Evolutionary conservation across 2,888 invertebrate species (phyloP).

Genomic region (Plebejus melissa): DNA sequence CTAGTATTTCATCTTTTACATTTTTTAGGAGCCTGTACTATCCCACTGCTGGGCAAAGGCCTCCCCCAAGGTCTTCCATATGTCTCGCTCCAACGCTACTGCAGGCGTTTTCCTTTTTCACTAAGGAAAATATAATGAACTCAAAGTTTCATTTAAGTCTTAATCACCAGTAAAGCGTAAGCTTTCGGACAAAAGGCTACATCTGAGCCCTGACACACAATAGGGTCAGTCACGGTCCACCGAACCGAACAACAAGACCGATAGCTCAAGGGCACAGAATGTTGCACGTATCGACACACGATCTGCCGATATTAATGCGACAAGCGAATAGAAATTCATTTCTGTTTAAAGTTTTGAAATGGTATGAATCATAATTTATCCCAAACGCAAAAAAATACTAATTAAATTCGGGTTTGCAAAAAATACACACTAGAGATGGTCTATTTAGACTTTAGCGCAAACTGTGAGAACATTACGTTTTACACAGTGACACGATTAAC

Average conservation of each 20-base stretch:
- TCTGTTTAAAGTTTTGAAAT: background rate
- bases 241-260: constrained; percentile 30
- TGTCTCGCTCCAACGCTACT: too few relatives aligned
- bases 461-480: background rate
- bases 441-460: background rate
- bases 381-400: background rate
- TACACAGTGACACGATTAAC: constrained; percentile 27
- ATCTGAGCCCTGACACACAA: constrained; percentile 31
- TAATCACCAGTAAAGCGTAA: background rate
- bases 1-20: background rate
- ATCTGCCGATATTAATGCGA: constrained; percentile 10
- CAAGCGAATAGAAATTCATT: background rate
- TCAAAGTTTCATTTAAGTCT: background rate
- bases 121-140: background rate
- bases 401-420: background rate
- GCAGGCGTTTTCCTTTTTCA: too few relatives aligned
- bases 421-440: background rate
- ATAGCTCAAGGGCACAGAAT: constrained; percentile 27
- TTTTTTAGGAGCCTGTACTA: too few relatives aligned
- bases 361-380: background rate
- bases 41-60: too few relatives aligned
- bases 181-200: constrained; percentile 26
- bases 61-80: too few relatives aligned
- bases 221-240: constrained; percentile 32
- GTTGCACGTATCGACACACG: constrained; percentile 5